Percentiles rank a stretch among this genome's conserved stretches.
These are phyloP conservation scores for Schizopygopsis pylzovi DNA, from an alignment of 2,797 vertebrate species.

Conservation along the genomic window DNA sequence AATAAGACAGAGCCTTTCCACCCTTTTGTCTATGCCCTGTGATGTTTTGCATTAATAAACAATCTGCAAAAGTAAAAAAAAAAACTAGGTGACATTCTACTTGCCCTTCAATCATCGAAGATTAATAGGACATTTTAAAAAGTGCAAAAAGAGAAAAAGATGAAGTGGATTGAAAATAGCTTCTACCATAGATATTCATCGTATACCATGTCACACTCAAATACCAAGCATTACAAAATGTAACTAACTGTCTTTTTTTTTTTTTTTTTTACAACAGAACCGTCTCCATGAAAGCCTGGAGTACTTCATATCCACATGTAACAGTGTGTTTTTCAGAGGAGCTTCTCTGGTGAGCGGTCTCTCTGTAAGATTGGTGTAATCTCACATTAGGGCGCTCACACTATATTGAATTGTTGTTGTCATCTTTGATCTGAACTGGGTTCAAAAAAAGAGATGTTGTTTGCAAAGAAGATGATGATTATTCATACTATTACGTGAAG, in stretches of 20 bases:
- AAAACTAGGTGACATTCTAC: no score
- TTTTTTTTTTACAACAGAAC: slow-evolving; percentile 59
- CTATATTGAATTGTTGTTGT: slow-evolving; percentile 5
- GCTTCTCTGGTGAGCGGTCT: slow-evolving; percentile 70
- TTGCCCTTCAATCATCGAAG: no score
- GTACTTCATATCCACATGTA: slow-evolving; percentile 71
- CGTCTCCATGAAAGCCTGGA: slow-evolving; percentile 73
- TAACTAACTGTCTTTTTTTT: background rate
- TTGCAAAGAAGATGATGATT: background rate
- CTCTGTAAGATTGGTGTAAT: background rate
- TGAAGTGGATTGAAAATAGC: no score
- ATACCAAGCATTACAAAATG: background rate
- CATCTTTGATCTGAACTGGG: background rate
- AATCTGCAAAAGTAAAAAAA: no score
- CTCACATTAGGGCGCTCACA: background rate
- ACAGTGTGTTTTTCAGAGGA: slow-evolving; percentile 65
- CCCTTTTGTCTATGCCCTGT: no score
- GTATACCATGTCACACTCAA: background rate
- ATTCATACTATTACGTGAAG: background rate
- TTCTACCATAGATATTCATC: no score
- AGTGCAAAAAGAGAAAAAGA: no score
- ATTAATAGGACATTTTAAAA: no score
- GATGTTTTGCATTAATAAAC: no score
- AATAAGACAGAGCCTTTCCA: no score
- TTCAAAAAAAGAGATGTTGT: background rate